Base-by-base conservation (phyloP, 2,888 invertebrate species). In the Andrena praecox region DNA sequence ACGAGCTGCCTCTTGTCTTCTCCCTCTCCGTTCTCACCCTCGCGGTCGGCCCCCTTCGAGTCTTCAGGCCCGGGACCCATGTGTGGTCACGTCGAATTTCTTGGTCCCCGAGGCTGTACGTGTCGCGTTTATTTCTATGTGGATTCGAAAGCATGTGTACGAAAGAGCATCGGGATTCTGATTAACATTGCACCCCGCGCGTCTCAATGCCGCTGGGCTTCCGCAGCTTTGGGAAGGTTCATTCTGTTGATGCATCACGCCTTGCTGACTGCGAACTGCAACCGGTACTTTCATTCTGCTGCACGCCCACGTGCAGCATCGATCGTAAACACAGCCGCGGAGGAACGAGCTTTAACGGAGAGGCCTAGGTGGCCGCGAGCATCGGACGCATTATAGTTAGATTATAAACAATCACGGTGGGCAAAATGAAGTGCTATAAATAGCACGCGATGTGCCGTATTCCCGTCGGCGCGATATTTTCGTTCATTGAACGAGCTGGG, bases 261-360 rank as follows among this genome's bases (percentile, higher is more conserved):
- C 50, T 35, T 48, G 67, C 54, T 67, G 67, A 48, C 78, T 56
- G 78, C 67, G 8, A 63, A 72, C 72, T 78, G 78, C 72, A 80
- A 80, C 80, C 80, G 80, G 78, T 80, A 80, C 78, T 80, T 80
- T 80, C 80, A 78, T 78, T 78, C 72, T 80, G 72, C 63, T 78
- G 78, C 67, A 78, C 80, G 67, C 80, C 80, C 78, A 80, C 80
- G 80, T 72, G 78, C 72, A 68, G 50, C 80, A 68, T 80, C 78
- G 71, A 78, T 80, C 80, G 78, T 68, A 72, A 80, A 80, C 68
- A 72, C 24, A 67, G 66, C 60, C 42, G 52, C 64, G 42, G 64
- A 8, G 35, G 27, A 77, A 70, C 63, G 56, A 24, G 62, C 68
- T 68, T 42, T 63, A 68, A 63, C 50, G 78, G 50, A 56, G 67